These are phyloP conservation scores for Leptinotarsa undecemlineata DNA, from an alignment of 1,140 invertebrate genomes.

Conservation along the genomic window DNA sequence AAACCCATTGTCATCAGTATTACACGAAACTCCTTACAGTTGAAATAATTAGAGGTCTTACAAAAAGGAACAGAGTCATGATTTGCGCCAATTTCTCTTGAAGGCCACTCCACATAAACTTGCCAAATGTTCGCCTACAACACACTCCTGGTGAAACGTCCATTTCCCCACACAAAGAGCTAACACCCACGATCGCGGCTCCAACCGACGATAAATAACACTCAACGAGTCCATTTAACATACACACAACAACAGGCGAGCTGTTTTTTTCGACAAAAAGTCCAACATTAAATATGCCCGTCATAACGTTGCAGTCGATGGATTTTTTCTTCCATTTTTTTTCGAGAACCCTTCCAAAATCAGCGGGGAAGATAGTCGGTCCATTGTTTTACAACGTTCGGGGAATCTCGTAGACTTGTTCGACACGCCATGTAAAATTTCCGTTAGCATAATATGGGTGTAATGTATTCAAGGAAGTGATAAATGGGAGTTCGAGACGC, in stretches of 20 bases:
- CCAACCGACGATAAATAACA: slow-evolving; percentile 36
- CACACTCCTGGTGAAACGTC: neutral
- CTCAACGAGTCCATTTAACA: slow-evolving; percentile 33
- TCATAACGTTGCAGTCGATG: slow-evolving; percentile 31
- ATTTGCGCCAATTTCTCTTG: neutral
- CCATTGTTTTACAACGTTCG: slow-evolving; percentile 35
- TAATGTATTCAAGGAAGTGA: slow-evolving; percentile 27
- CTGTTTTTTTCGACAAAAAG: slow-evolving; percentile 31
- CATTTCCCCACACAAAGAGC: neutral
- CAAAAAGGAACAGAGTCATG: no score
- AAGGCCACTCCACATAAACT: neutral
- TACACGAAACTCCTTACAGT: no score
- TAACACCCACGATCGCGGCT: neutral
- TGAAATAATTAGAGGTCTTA: no score
- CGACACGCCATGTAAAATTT: slow-evolving; percentile 27
- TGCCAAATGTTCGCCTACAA: neutral
- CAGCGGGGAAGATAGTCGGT: slow-evolving; percentile 29
- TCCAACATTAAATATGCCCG: slow-evolving; percentile 33
- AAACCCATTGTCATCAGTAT: no score
- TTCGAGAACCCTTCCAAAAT: slow-evolving; percentile 22
- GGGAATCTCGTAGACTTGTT: slow-evolving; percentile 17
- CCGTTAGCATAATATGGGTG: slow-evolving; percentile 16
- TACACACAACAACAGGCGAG: slow-evolving; percentile 34
- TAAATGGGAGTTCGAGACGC: slow-evolving; percentile 9
- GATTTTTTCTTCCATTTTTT: neutral